Evolutionary conservation across 2,113 vertebrate species (phyloP).

Genomic region (Sciurus niger): DNA sequence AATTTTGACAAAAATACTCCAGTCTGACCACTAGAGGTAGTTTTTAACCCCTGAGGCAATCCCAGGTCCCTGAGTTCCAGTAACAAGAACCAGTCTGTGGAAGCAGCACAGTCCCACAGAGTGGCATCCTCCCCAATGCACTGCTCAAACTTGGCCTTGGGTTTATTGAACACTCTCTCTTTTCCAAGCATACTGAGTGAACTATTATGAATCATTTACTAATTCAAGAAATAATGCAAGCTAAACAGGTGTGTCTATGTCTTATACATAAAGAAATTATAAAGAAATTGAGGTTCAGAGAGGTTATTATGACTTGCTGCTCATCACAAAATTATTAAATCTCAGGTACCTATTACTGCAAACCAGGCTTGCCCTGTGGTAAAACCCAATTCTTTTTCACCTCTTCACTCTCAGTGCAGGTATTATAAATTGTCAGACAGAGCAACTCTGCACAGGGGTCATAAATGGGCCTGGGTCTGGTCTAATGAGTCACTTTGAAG

Average conservation of each 20-base stretch:
- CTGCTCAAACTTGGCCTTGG: no score
- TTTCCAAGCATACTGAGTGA: neutral
- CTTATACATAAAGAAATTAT: neutral
- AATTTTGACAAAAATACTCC: neutral
- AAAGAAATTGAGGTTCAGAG: neutral
- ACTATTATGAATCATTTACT: neutral
- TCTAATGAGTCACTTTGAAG: neutral
- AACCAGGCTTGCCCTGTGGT: neutral
- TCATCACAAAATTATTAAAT: neutral
- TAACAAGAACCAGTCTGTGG: no score
- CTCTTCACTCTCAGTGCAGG: neutral
- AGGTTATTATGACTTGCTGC: neutral
- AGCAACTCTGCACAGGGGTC: neutral
- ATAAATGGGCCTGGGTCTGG: accelerated
- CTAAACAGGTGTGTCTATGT: neutral
- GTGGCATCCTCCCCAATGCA: no score
- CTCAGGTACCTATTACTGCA: neutral
- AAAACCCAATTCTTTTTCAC: neutral
- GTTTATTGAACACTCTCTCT: neutral
- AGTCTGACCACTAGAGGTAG: no score
- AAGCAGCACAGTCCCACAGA: no score
- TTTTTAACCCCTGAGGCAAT: no score
- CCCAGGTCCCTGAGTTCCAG: no score
- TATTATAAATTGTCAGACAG: neutral
- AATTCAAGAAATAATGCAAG: neutral